These are phyloP conservation scores for Spodoptera picta DNA, from an alignment of 2,888 invertebrate genomes.

Conservation along the genomic window DNA sequence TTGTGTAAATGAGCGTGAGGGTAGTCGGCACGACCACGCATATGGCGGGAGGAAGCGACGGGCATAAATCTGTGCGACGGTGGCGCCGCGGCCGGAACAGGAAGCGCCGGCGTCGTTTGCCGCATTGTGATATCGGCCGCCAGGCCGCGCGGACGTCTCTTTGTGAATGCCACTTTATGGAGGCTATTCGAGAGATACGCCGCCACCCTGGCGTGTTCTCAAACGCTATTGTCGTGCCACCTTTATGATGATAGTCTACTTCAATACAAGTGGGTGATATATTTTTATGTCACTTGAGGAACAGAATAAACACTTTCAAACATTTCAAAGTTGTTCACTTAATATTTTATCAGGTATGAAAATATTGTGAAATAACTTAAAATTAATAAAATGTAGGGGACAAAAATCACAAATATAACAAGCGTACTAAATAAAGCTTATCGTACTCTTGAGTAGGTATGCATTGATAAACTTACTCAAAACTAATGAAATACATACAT, in stretches of 20 bases:
- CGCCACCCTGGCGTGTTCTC: constrained; percentile 72
- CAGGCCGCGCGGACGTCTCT: constrained; percentile 85
- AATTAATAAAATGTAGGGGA: no score
- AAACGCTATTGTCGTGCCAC: constrained; percentile 81
- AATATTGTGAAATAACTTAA: no score
- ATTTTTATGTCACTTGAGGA: constrained; percentile 49
- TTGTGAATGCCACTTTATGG: constrained; percentile 84
- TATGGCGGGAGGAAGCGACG: constrained; percentile 86
- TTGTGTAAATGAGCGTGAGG: constrained; percentile 86
- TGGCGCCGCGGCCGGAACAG: constrained; percentile 87
- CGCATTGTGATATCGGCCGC: constrained; percentile 87
- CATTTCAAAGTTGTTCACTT: no score
- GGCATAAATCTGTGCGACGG: constrained; percentile 87
- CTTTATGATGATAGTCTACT: constrained; percentile 74
- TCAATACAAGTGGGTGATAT: constrained; percentile 51
- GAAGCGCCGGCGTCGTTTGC: constrained; percentile 88
- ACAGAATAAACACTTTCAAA: constrained; percentile 17
- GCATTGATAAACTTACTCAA: no score
- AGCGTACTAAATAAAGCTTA: no score
- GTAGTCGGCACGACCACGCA: constrained; percentile 75
- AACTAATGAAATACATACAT: no score
- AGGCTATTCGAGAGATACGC: constrained; percentile 78
- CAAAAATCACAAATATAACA: no score
- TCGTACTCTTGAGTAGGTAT: no score
- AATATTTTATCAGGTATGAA: no score